Evolutionary conservation across 2,888 invertebrate genomes (phyloP).

Genomic region (Xestia ashworthii): DNA sequence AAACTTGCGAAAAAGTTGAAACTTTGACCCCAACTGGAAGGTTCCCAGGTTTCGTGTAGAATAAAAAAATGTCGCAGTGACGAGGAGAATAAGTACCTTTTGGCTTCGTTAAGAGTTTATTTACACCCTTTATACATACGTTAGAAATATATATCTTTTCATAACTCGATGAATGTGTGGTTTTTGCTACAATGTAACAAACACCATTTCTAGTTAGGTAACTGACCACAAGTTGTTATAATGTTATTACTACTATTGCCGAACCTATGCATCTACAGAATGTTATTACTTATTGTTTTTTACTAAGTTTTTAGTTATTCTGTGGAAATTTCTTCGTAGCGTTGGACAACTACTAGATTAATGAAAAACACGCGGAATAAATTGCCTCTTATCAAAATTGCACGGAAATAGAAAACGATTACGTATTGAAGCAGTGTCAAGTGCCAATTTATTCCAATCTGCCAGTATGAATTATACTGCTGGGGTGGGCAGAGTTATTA

Average conservation of each 20-base stretch:
- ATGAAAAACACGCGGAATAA: neutral
- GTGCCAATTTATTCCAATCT: slow-evolving; percentile 73
- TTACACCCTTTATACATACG: neutral
- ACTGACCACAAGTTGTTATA: slow-evolving; percentile 52
- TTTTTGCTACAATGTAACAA: slow-evolving; percentile 40
- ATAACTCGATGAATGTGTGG: slow-evolving; percentile 3
- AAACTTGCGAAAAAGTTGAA: no score
- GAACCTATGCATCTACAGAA: slow-evolving; percentile 36
- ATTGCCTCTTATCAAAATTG: slow-evolving; percentile 19
- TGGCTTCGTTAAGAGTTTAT: no score
- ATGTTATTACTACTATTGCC: slow-evolving; percentile 47
- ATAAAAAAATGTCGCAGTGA: no score
- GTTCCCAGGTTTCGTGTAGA: no score
- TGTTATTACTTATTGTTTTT: slow-evolving; percentile 25
- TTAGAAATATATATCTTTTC: slow-evolving; percentile 2
- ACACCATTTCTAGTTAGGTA: slow-evolving; percentile 52
- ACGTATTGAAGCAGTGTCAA: slow-evolving; percentile 76
- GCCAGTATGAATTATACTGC: slow-evolving; percentile 47
- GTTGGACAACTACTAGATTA: neutral
- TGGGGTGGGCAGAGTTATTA: slow-evolving; percentile 71
- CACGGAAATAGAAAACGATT: slow-evolving; percentile 61
- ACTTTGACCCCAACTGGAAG: no score
- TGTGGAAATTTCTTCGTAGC: neutral
- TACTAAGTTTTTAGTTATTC: neutral
- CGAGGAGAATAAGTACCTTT: no score